These are phyloP conservation scores for Pseudonaja textilis DNA, from an alignment of 2,113 vertebrate species.

Conservation along the genomic window DNA sequence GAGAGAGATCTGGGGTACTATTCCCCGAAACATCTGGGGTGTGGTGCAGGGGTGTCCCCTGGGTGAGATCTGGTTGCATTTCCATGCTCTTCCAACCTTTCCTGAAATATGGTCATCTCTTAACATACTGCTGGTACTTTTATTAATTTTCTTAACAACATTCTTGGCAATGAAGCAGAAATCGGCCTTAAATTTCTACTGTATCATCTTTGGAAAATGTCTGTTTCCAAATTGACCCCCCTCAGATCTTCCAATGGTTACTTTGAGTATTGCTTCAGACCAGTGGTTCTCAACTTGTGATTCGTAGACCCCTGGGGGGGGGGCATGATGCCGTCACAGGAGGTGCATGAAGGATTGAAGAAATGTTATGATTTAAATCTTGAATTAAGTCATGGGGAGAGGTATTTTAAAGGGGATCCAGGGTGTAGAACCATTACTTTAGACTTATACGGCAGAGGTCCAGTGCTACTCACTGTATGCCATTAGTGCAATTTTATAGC, in stretches of 20 bases:
- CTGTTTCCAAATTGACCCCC: background rate
- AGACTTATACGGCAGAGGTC: background rate
- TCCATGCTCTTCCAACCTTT: background rate
- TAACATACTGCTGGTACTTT: background rate
- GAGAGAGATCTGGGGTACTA: background rate
- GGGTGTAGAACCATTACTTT: background rate
- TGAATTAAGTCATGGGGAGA: background rate
- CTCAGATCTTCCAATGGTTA: background rate
- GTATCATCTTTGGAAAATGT: background rate
- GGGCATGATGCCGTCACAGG: background rate
- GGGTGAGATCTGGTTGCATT: background rate
- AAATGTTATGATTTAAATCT: background rate
- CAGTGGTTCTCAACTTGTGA: background rate
- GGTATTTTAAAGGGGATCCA: background rate
- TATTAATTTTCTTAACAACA: background rate
- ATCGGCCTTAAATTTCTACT: background rate
- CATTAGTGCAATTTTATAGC: background rate
- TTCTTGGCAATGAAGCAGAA: background rate
- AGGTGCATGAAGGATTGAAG: background rate
- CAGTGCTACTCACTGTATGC: background rate
- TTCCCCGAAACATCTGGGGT: background rate
- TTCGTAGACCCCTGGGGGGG: background rate
- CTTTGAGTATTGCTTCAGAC: background rate
- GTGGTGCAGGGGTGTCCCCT: background rate
- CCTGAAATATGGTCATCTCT: background rate